Evolutionary conservation across 2,888 invertebrate species (phyloP), one percentile per base, ranked within the genome.

Genomic region (Pandemis heparana): DNA sequence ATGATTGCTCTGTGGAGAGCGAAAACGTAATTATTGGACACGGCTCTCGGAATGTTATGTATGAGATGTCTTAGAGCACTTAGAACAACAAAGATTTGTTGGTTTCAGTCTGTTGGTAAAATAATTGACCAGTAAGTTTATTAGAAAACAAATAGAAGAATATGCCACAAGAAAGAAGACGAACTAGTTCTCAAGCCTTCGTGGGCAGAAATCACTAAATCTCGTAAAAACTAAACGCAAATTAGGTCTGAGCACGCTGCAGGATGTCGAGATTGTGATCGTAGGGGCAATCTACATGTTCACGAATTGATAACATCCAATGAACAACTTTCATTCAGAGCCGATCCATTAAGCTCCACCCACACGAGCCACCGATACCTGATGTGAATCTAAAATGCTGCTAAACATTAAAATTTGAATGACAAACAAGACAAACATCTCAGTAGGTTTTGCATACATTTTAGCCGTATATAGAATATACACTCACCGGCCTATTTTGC

Each of bases 281-380:
- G 81, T 80, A 81, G 84, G 76, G 84, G 83, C 83, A 86, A 91
- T 89, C 88, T 86, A 83, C 87, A 84, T 90, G 88, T 90, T 88
- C 86, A 84, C 82, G 82, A 84, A 88, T 88, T 86, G 91, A 92
- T 92, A 91, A 88, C 88, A 92, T 90, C 89, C 90, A 89, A 89
- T 90, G 88, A 89, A 90, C 90, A 90, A 92, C 89, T 91, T 91
- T 90, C 89, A 83, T 91, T 86, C 81, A 70, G 75, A 85, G 84
- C 78, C 81, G 84, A 89, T 89, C 88, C 85, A 89, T 92, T 91
- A 89, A 84, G 86, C 88, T 87, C 89, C 90, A 86, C 92, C 92
- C 89, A 93, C 92, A 90, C 89, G 75, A 82, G 87, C 87, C 82
- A 86, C 86, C 78, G 87, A 84, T 83, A 82, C 79, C 76, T 79